phyloP scores from a whole-genome alignment of 2,888 invertebrate genomes.

The Philaethria dido region DNA sequence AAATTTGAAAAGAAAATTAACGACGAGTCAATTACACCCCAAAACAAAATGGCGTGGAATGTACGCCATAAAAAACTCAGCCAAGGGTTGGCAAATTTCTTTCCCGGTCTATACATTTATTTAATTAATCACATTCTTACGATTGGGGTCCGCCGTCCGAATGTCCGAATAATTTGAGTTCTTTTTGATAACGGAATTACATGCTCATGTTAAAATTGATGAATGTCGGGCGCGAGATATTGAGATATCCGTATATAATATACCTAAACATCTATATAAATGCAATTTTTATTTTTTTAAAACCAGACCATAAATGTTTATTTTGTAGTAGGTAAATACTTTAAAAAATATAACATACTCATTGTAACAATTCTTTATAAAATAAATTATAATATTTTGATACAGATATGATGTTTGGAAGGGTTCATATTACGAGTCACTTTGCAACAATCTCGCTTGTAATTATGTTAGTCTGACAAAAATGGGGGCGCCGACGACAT shows the following conservation, averaged over 20 bases:
- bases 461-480: conserved; percentile 77
- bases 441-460: conserved; percentile 76
- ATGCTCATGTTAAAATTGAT: background rate
- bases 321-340: background rate
- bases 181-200: conserved; percentile 46
- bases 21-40: conserved; percentile 75
- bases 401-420: conserved; percentile 66
- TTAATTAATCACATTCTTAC: conserved; percentile 83
- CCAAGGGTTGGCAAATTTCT: conserved; percentile 78
- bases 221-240: background rate
- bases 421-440: conserved; percentile 78
- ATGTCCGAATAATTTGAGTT: conserved; percentile 74
- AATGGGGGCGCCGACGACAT: conserved; percentile 55
- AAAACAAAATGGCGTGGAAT: conserved; percentile 71
- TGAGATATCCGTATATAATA: background rate
- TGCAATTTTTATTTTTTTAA: background rate
- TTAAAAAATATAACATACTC: background rate
- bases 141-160: conserved; percentile 71
- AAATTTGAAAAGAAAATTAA: conserved; percentile 69
- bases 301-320: background rate
- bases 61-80: conserved; percentile 71
- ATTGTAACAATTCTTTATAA: conserved; percentile 14
- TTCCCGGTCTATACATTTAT: conserved; percentile 77
- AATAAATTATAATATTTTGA: conserved; percentile 56
- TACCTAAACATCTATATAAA: background rate